These are phyloP conservation scores for Sitobion miscanthi DNA, from an alignment of 1,140 invertebrate species.

Conservation along the genomic window DNA sequence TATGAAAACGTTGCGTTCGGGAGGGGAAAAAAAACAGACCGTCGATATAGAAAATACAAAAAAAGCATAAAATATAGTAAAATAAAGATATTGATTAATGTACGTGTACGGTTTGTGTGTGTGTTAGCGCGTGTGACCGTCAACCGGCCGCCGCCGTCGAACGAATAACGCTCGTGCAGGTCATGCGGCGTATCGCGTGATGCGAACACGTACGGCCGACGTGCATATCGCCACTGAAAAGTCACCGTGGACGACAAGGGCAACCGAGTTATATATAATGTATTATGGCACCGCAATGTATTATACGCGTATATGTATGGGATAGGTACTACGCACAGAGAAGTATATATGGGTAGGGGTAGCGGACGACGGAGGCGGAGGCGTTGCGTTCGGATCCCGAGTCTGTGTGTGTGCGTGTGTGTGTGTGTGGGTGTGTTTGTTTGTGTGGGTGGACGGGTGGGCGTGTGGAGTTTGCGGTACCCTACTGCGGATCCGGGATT, in stretches of 20 bases:
- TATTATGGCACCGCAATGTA: neutral
- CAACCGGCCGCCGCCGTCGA: neutral
- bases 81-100: conserved; percentile 10
- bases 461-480: neutral
- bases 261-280: neutral
- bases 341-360: neutral
- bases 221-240: neutral
- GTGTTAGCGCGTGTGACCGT: neutral
- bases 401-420: neutral
- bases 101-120: neutral
- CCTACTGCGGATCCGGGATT: neutral
- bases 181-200: neutral
- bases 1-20: neutral
- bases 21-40: neutral
- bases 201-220: neutral
- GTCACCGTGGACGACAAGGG: neutral
- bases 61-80: neutral
- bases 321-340: neutral
- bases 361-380: neutral
- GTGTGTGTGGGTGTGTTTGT: neutral
- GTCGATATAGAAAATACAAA: neutral
- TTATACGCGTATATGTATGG: no score
- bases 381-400: no score
- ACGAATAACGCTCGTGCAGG: neutral
- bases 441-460: no score